Evolutionary conservation across 2,888 invertebrate species (phyloP).

Genomic region (Colletes collaris): DNA sequence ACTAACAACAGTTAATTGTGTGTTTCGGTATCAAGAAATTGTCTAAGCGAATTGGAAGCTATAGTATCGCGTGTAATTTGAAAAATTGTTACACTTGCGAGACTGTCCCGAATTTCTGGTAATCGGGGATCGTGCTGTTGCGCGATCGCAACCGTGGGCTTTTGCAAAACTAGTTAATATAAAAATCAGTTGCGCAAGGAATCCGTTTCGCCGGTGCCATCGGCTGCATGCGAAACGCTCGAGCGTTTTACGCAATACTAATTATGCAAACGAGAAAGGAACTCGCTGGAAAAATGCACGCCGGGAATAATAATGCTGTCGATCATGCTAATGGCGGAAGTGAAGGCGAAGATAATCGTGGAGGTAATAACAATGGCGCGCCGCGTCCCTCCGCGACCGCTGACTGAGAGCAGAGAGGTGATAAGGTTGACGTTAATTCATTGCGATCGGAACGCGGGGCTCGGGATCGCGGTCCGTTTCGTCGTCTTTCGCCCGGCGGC

Average conservation of each 20-base stretch:
- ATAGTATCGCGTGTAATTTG: too few species aligned
- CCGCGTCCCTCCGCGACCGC: constrained; percentile 37
- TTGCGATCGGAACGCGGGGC: constrained; percentile 49
- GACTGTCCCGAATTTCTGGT: too few species aligned
- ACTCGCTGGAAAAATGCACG: constrained; percentile 61
- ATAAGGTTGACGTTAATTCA: constrained; percentile 66
- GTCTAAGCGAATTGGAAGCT: too few species aligned
- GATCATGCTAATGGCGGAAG: constrained; percentile 69
- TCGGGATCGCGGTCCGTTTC: constrained; percentile 37
- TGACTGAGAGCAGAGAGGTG: constrained; percentile 49
- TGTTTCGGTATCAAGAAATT: too few species aligned
- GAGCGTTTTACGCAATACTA: constrained; percentile 66
- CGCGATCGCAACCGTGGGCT: too few species aligned
- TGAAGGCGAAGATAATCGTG: constrained; percentile 66
- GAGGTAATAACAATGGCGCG: constrained; percentile 65
- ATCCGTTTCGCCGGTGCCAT: constrained; percentile 25
- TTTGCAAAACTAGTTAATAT: background rate
- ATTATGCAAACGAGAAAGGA: constrained; percentile 66
- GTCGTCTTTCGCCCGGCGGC: constrained; percentile 27
- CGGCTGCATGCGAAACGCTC: constrained; percentile 39
- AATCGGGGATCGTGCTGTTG: too few species aligned
- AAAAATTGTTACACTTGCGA: too few species aligned
- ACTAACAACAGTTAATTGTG: too few species aligned
- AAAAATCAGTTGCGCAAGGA: constrained; percentile 40
- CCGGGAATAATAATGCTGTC: constrained; percentile 67